These are phyloP conservation scores for Caranx melampygus DNA, from an alignment of 2,113 vertebrate genomes.

Conservation along the genomic window DNA sequence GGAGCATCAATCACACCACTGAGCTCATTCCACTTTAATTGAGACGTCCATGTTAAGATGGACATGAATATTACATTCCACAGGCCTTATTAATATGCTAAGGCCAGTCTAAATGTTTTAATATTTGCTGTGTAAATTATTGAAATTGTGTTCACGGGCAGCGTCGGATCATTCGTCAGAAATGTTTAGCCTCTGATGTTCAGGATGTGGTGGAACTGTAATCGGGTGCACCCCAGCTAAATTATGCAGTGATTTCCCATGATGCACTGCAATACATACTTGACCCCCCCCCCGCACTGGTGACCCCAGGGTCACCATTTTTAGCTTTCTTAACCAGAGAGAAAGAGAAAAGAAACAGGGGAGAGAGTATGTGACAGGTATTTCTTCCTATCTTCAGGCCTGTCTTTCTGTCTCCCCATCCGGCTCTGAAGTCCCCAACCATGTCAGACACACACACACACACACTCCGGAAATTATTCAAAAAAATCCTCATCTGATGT, in stretches of 20 bases:
- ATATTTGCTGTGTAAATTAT: slow-evolving; percentile 76
- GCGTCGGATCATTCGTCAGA: slow-evolving; percentile 56
- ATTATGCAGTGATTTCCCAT: slow-evolving; percentile 60
- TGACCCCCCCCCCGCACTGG: slow-evolving; percentile 9
- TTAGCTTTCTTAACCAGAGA: slow-evolving; percentile 35
- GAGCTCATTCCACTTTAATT: slow-evolving; percentile 72
- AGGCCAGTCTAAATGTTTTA: slow-evolving; percentile 74
- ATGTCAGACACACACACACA: slow-evolving; percentile 37
- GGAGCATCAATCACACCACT: slow-evolving; percentile 34
- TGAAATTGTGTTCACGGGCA: slow-evolving; percentile 62
- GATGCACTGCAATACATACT: slow-evolving; percentile 39
- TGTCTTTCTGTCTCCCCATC: slow-evolving; percentile 38
- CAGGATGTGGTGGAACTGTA: slow-evolving; percentile 61
- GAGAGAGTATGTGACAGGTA: slow-evolving; percentile 26
- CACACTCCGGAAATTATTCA: slow-evolving; percentile 54
- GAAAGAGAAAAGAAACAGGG: neutral
- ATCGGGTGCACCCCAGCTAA: slow-evolving; percentile 32
- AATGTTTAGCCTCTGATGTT: slow-evolving; percentile 69
- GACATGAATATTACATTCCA: slow-evolving; percentile 80
- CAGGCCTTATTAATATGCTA: slow-evolving; percentile 63
- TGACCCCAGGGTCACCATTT: slow-evolving; percentile 21
- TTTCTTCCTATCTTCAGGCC: slow-evolving; percentile 31
- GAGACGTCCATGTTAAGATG: slow-evolving; percentile 67
- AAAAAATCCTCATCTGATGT: slow-evolving; percentile 64
- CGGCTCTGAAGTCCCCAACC: slow-evolving; percentile 34